Percentiles rank a stretch among this genome's conserved stretches.
Evolutionary conservation across 2,113 vertebrate genomes (phyloP).

Genomic region (Grallaria varia): DNA sequence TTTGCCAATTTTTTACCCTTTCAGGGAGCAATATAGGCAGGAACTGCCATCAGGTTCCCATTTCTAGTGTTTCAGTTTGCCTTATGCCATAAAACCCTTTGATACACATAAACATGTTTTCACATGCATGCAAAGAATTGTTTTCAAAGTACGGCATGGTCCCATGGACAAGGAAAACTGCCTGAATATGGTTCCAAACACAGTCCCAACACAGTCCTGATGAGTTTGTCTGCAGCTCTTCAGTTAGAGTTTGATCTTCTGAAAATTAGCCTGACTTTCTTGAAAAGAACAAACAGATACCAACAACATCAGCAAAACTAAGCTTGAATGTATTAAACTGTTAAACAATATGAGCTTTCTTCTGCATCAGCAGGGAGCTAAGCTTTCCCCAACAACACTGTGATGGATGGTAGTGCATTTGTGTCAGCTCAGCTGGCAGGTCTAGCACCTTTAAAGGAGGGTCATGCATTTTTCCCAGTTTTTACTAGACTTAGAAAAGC

Average conservation of each 20-base stretch:
- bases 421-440: neutral
- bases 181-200: neutral
- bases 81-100: constrained; percentile 15
- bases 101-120: constrained; percentile 38
- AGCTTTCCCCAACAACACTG: neutral
- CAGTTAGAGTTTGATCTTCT: neutral
- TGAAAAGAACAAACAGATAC: neutral
- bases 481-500: neutral
- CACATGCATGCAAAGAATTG: neutral
- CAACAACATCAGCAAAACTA: neutral
- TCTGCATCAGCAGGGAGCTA: constrained; percentile 25
- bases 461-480: neutral
- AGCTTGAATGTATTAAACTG: neutral
- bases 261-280: neutral
- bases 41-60: constrained; percentile 49
- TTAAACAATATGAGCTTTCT: constrained; percentile 27
- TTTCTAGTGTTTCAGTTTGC: constrained; percentile 34
- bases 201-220: neutral
- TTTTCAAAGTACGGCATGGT: constrained; percentile 32
- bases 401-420: neutral
- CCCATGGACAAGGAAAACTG: neutral
- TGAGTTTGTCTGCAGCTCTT: neutral
- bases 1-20: constrained; percentile 42
- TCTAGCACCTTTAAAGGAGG: neutral
- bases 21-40: constrained; percentile 18